Evolutionary conservation across 2,113 vertebrate species (phyloP).

Genomic region (Oryctolagus cuniculus): DNA sequence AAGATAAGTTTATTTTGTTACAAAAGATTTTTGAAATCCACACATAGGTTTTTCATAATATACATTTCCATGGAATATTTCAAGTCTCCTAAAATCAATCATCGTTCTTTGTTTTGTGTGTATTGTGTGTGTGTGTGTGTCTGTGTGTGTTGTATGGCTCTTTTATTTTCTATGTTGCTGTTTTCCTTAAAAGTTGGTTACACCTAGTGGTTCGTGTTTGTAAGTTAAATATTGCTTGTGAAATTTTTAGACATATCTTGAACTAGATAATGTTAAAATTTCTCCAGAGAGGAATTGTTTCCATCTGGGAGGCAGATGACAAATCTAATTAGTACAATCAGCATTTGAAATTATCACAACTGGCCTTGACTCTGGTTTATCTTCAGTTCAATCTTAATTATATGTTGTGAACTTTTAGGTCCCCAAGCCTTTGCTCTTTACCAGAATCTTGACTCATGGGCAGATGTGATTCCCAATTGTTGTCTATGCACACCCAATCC

Average conservation of each 20-base stretch:
- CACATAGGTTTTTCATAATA: too few relatives aligned
- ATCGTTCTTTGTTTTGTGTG: background rate
- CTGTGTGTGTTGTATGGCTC: too few relatives aligned
- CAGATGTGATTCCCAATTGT: background rate
- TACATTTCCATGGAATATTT: too few relatives aligned
- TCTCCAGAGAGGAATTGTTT: slow-evolving; percentile 61
- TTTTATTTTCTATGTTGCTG: background rate
- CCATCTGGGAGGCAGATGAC: slow-evolving; percentile 62
- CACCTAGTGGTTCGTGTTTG: background rate
- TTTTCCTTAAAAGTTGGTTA: background rate
- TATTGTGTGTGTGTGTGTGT: background rate
- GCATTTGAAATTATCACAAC: slow-evolving; percentile 58
- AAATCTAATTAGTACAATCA: slow-evolving; percentile 71
- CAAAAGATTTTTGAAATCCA: too few relatives aligned
- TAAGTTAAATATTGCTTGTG: background rate
- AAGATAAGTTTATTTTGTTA: too few relatives aligned
- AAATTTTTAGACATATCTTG: slow-evolving; percentile 16
- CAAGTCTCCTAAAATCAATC: background rate
- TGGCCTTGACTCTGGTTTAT: slow-evolving; percentile 60
- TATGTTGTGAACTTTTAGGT: background rate
- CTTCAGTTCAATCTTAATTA: slow-evolving; percentile 67
- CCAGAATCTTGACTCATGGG: background rate
- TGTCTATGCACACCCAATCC: rapidly evolving
- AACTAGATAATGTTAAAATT: slow-evolving; percentile 28
- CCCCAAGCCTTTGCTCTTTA: slow-evolving; percentile 7